Base-by-base conservation (phyloP, 1,140 invertebrate genomes). In the Ceratina japonica region DNA sequence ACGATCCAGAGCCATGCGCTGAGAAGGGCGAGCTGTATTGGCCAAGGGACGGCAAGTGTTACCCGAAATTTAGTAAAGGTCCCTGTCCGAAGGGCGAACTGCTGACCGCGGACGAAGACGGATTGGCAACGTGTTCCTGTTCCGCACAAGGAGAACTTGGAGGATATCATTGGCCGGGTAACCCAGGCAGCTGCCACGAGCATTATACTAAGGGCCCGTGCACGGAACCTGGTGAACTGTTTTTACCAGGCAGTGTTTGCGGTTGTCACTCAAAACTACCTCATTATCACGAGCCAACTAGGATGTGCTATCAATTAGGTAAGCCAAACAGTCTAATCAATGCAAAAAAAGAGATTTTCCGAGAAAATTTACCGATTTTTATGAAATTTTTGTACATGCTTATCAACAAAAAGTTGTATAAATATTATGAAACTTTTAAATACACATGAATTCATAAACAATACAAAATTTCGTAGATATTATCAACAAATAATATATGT, bases 121-220 rank as follows among this genome's bases (percentile, higher is more conserved):
- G 93, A 0, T 78, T 96, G 4, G 93, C 94, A 1, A 93, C 93
- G 56, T 96, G 95, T 87, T 93, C 93, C 3, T 95, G 94, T 72
- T 91, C 93, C 3, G 79, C 89, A 0, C 77, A 85, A 10, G 92
- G 92, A 3, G 93, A 93, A 79, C 80, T 95, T 44, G 86, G 88
- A 18, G 85, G 90, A 13, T 94, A 93, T 78, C 92, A 91, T 51
- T 94, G 94, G 92, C 82, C 88, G 5, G 86, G 91, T 0, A 88
- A 86, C 7, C 93, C 94, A 44, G 93, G 94, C 10, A 94, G 94
- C 4, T 97, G 96, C 86, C 95, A 96, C 83, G 95, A 97, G 83
- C 95, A 96, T 87, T 97, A 95, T 85, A 95, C 95, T 0, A 94
- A 93, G 81, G 96, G 96, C 1, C 96, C 96, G 5, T 97, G 96